Evolutionary conservation across 2,888 invertebrate species (phyloP).

Genomic region (Chrysomela aeneicollis): DNA sequence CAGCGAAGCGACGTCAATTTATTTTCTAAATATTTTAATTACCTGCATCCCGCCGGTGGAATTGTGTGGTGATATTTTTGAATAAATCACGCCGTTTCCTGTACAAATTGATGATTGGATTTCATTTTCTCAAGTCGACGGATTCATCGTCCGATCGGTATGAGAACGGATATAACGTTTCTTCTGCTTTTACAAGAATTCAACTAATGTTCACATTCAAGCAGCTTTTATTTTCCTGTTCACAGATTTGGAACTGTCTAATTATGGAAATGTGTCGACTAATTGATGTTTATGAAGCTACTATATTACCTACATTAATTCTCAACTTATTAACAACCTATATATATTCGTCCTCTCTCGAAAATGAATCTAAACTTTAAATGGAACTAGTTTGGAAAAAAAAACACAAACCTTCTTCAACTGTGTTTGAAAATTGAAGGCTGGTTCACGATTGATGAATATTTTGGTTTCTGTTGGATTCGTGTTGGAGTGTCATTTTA

Average conservation of each 20-base stretch:
- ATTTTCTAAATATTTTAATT: constrained; percentile 18
- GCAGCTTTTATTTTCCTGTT: neutral
- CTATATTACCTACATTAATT: no score
- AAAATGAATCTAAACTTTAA: no score
- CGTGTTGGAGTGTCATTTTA: no score
- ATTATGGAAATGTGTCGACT: neutral
- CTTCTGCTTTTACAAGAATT: neutral
- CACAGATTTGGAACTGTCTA: neutral
- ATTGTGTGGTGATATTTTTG: constrained; percentile 25
- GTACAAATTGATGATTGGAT: constrained; percentile 17
- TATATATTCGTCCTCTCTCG: no score
- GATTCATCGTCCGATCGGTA: neutral
- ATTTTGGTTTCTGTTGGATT: no score
- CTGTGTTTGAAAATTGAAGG: no score
- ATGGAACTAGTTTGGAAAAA: no score
- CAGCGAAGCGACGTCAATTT: constrained; percentile 13
- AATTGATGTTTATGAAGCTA: no score
- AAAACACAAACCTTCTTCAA: no score
- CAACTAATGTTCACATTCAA: neutral
- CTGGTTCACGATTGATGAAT: no score
- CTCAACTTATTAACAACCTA: no score
- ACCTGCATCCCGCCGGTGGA: constrained; percentile 2
- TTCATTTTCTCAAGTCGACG: neutral
- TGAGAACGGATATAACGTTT: constrained; percentile 13
- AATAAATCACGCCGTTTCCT: constrained; percentile 32